Evolutionary conservation across 2,113 vertebrate species (phyloP).

Genomic region (Clinocottus analis): DNA sequence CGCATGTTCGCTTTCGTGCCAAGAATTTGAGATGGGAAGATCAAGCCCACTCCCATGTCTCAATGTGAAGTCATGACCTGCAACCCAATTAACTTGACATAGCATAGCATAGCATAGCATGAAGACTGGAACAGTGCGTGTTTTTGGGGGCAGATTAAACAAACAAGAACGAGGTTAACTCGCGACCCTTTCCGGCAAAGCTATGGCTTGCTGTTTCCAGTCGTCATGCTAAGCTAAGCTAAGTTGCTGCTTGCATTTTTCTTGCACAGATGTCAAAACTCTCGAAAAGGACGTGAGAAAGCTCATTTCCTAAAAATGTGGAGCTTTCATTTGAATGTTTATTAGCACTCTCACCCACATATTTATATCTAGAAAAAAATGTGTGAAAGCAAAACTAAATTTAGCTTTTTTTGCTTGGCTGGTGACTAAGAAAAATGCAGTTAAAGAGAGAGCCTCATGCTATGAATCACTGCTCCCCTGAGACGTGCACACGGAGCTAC

Average conservation of each 20-base stretch:
- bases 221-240: background rate
- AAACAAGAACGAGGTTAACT: background rate
- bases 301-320: background rate
- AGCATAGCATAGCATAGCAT: background rate
- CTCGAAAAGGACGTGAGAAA: background rate
- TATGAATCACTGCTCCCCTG: conserved; percentile 60
- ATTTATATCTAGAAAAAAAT: background rate
- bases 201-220: background rate
- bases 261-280: too few relatives aligned
- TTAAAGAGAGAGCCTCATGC: conserved; percentile 32
- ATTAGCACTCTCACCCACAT: background rate
- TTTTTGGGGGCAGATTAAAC: background rate
- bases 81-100: background rate
- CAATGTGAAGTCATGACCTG: background rate
- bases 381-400: background rate
- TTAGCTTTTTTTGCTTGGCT: conserved; percentile 12
- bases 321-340: background rate
- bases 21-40: background rate
- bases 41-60: background rate
- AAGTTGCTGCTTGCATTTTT: background rate
- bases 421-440: conserved; percentile 61
- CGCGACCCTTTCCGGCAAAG: background rate
- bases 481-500: conserved; percentile 43
- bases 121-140: background rate
- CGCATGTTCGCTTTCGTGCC: background rate